Evolutionary conservation across 2,797 vertebrate species (phyloP).

Genomic region (Hemibagrus guttatus): DNA sequence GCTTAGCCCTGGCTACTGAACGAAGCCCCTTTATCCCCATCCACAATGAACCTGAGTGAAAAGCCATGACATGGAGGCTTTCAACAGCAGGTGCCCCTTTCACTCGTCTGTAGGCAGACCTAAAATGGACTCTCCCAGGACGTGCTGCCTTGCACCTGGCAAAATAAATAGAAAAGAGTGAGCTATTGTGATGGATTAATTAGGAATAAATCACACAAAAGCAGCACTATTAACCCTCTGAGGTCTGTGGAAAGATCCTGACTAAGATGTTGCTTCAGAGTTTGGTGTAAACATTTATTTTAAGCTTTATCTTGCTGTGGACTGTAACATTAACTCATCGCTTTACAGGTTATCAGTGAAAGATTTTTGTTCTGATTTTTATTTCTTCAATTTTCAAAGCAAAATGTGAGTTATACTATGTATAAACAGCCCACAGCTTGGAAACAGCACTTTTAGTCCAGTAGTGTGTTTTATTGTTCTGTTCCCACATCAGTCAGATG

Average conservation of each 20-base stretch:
- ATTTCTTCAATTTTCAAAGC: background rate
- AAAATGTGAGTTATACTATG: background rate
- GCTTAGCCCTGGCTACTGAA: slow-evolving; percentile 62
- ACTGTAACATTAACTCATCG: background rate
- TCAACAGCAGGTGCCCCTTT: slow-evolving; percentile 63
- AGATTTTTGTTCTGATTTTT: background rate
- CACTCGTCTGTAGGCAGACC: slow-evolving; percentile 25
- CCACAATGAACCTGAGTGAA: slow-evolving; percentile 58
- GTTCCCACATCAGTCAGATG: background rate
- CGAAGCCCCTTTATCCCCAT: slow-evolving; percentile 69
- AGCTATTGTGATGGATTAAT: background rate
- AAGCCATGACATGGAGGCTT: slow-evolving; percentile 65
- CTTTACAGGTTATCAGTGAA: background rate
- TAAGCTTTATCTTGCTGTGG: background rate
- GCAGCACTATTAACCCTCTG: background rate
- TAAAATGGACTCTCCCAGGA: slow-evolving; percentile 32
- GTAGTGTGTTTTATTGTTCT: background rate
- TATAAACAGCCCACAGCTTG: background rate
- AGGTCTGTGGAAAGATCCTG: background rate
- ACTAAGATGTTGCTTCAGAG: background rate
- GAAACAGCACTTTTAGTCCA: background rate
- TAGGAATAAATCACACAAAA: background rate
- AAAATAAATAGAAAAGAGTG: background rate
- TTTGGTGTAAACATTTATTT: background rate
- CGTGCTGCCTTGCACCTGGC: background rate